Evolutionary conservation across 1,140 invertebrate genomes (phyloP), one percentile per base, ranked within the genome.

Genomic region (Heliothis virescens): DNA sequence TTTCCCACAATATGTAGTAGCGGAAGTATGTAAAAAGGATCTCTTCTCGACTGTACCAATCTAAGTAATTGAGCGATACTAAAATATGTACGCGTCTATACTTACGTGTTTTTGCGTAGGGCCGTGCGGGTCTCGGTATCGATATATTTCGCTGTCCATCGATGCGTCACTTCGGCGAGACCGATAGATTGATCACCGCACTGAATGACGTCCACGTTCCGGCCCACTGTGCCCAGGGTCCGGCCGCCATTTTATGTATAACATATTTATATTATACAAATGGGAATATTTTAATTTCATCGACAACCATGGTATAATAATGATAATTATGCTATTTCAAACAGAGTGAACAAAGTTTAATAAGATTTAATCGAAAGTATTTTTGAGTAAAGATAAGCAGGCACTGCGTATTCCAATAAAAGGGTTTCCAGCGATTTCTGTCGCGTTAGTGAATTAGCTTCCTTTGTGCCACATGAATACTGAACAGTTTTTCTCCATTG

Each of bases 121-220:
- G 77, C 79, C 76, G 63, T 62, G 72, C 53, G 48, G 77, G 81
- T 55, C 63, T 74, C 76, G 82, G 81, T 87, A 87, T 90, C 88
- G 85, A 89, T 89, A 91, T 89, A 88, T 89, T 87, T 85, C 85
- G 78, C 80, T 87, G 90, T 91, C 89, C 84, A 82, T 89, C 85
- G 85, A 86, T 80, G 86, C 89, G 89, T 91, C 88, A 90, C 83
- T 84, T 80, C 83, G 84, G 82, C 60, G 79, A 79, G 84, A 76
- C 79, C 82, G 85, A 81, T 86, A 92, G 90, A 92, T 92, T 92
- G 90, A 92, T 92, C 89, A 89, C 89, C 85, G 77, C 69, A 63
- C 67, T 81, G 83, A 89, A 86, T 85, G 87, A 88, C 83, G 84
- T 85, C 55, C 83, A 83, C 87, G 86, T 86, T 86, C 79, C 82